Base-by-base conservation (phyloP, 2,113 vertebrate genomes). In the Chitala chitala region DNA sequence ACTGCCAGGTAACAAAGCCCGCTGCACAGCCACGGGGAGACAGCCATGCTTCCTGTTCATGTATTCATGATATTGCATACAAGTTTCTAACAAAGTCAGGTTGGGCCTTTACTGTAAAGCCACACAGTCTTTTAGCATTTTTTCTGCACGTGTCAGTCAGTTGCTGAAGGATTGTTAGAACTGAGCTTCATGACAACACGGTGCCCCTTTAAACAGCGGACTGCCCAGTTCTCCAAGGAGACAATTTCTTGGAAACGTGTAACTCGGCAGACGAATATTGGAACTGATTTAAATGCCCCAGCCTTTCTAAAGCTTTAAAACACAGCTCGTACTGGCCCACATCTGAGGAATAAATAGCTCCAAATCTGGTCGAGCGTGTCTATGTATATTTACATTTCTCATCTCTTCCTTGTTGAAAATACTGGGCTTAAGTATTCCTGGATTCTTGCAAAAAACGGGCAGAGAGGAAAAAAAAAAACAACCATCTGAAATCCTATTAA, bases 401-500 rank as follows among this genome's bases (percentile, higher is more conserved):
- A 51, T 24, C n/a, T 24, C 13, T 56, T 7, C 54, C 54, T 56
- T 20, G n/a, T 2, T 20, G 54, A 8, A 24, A n/a, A 13, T 56
- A 3, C 17, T 5, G 29, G 1, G 46, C 22, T 24, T 51, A n/a
- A 29, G 42, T 12, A 17, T 63, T 20, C 1, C 3, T 33, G 68
- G 29, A 31, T 69, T 50, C 26, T 13, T 69, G 3, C 8, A 3
- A 51, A 50, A 24, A 63, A 58, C 2, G n/a, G 44, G 33, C 26
- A 22, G 44, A 72, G 63, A 76, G 44, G 4, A 9, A 20, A 38
- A 33, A 58, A 55, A 73, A 78, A 76, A 80, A 29, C 76, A 79
- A 81, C 77, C 73, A 69, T 75, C 71, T 75, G 13, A 78, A 83
- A 86, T 83, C 77, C 75, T 78, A 77, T 82, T 79, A 55, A 66